Base-by-base conservation (phyloP, 2,113 vertebrate genomes). In the Lagopus leucura region DNA sequence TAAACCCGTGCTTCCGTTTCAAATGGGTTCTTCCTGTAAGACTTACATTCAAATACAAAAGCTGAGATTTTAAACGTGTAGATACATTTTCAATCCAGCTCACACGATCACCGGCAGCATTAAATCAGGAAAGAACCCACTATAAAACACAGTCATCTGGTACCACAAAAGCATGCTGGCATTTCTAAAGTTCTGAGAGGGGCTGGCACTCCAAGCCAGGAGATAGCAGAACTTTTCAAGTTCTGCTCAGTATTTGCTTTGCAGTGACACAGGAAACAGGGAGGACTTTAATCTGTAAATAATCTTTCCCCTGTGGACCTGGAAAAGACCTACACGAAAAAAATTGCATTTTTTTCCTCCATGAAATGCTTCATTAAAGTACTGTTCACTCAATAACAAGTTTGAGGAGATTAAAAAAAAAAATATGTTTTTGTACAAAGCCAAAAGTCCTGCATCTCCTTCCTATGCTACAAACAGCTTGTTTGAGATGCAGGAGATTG, bases 171-270 rank as follows among this genome's bases (percentile, higher is more conserved):
- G 93, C 83, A 8, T 65, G 86, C 65, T 83, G 69, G 72, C 28
- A 47, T 30, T 13, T 58, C n/a, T 64, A 80, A 88, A 90, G 43
- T 69, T 92, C 42, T 82, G 63, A 69, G 60, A 60, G 65, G 48
- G 22, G 20, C 61, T 92, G 52, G 34, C 60, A 57, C 38, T 88
- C 60, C 70, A 90, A 91, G 88, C 61, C 27, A 61, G 70, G 30
- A 77, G 60, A 81, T 21, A 94, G 8, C 30, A 78, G 79, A 64
- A 69, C 86, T 94, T 96, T 93, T 88, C 55, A 94, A 88, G 60
- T 92, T 86, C 70, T 87, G 52, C 72, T 94, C 61, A 88, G 91
- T 92, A 95, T 34, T 75, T 91, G 61, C 40, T 92, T 88, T 72
- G 48, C 65, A 75, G 9, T 64, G 87, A 71, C 87, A 95, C 50